phyloP scores from a whole-genome alignment of 1,140 invertebrate species.

The Hesperophylax magnus region DNA sequence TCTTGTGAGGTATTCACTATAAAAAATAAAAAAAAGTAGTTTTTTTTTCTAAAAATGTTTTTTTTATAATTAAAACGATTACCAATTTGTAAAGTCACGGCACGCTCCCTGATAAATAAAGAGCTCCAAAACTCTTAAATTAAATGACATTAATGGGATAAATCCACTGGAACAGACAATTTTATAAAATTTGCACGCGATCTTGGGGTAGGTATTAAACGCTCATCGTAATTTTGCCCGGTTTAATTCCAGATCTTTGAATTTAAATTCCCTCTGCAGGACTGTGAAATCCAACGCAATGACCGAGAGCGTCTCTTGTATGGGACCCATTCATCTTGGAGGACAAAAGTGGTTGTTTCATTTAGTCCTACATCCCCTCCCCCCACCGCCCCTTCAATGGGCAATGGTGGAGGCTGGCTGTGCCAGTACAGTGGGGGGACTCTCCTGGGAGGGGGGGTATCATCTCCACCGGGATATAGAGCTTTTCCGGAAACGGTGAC shows the following conservation, averaged over 20 bases:
- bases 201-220: not conserved
- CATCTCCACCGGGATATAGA: constrained; percentile 14
- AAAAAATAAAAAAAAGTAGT: too few relatives aligned
- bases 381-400: not conserved
- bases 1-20: too few relatives aligned
- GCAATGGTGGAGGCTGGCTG: not conserved
- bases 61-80: too few relatives aligned
- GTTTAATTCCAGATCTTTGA: constrained; percentile 15
- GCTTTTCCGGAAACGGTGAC: constrained; percentile 26
- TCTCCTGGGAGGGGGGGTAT: not conserved
- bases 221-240: not conserved
- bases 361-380: constrained; percentile 44
- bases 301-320: constrained; percentile 43
- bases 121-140: too few relatives aligned
- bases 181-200: too few relatives aligned
- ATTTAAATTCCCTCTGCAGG: constrained; percentile 2
- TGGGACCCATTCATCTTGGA: constrained; percentile 43
- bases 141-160: too few relatives aligned
- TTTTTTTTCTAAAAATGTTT: too few relatives aligned
- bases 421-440: not conserved
- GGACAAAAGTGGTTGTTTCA: constrained; percentile 53
- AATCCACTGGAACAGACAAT: too few relatives aligned
- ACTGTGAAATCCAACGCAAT: constrained; percentile 31
- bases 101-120: too few relatives aligned
- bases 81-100: too few relatives aligned